phyloP scores from a whole-genome alignment of 2,888 invertebrate species.

The Eubasilissa splendida region DNA sequence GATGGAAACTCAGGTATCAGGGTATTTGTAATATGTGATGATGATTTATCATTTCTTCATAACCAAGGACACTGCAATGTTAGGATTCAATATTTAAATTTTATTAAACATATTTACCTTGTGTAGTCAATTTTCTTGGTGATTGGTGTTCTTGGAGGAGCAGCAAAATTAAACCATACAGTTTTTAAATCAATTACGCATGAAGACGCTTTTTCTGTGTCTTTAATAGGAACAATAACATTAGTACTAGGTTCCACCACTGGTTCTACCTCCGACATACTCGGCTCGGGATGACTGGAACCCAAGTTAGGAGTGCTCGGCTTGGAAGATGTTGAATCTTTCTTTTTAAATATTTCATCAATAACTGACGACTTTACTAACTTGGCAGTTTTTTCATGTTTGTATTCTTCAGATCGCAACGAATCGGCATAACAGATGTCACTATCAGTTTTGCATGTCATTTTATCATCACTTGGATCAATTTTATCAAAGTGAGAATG shows the following conservation, averaged over 20 bases:
- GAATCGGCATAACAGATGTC: conserved; percentile 69
- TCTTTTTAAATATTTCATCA: conserved; percentile 70
- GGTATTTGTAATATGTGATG: too few relatives aligned
- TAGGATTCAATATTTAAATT: too few relatives aligned
- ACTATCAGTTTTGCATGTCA: conserved; percentile 63
- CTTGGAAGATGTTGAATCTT: conserved; percentile 74
- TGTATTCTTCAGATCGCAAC: conserved; percentile 69
- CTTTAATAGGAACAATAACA: conserved; percentile 71
- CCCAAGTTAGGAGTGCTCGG: conserved; percentile 75
- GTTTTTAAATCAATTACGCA: conserved; percentile 91
- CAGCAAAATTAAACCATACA: conserved; percentile 98
- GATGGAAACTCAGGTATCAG: too few relatives aligned
- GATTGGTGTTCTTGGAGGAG: conserved; percentile 94
- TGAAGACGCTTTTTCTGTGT: conserved; percentile 85
- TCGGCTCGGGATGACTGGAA: conserved; percentile 61
- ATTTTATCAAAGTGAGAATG: conserved; percentile 85
- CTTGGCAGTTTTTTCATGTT: conserved; percentile 63
- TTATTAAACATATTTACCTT: conserved; percentile 69
- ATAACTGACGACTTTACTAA: conserved; percentile 66
- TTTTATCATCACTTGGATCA: conserved; percentile 75
- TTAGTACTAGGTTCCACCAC: conserved; percentile 67
- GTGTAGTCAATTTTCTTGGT: conserved; percentile 96
- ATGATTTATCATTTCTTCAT: background rate
- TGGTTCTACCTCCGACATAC: conserved; percentile 59
- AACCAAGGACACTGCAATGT: too few relatives aligned